These are phyloP conservation scores for Euphonia xanthogaster DNA, from an alignment of 2,797 vertebrate species.

Conservation along the genomic window DNA sequence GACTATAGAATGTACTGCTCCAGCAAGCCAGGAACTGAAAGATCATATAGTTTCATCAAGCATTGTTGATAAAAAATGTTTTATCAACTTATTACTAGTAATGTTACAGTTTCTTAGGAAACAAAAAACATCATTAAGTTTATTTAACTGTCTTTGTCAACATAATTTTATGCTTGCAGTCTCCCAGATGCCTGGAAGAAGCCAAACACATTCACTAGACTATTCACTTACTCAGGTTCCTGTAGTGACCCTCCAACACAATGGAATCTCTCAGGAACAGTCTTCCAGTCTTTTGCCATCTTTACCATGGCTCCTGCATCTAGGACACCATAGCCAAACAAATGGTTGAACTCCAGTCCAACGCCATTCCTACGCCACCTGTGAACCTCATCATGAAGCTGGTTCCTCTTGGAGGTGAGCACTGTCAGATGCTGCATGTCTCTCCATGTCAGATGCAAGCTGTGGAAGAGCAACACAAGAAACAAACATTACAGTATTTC, in stretches of 20 bases:
- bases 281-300: slow-evolving; percentile 97
- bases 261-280: slow-evolving; percentile 96
- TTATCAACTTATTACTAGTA: not conserved
- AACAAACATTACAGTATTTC: not conserved
- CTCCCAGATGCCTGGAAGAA: not conserved
- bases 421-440: slow-evolving; percentile 98
- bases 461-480: slow-evolving; percentile 39
- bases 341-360: slow-evolving; percentile 98
- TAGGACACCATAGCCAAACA: slow-evolving; percentile 97
- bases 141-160: not conserved
- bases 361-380: slow-evolving; percentile 96
- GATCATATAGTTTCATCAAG: not conserved
- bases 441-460: slow-evolving; percentile 91
- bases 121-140: not conserved
- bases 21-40: not conserved
- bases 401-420: slow-evolving; percentile 97
- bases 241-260: slow-evolving; percentile 94
- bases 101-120: not conserved
- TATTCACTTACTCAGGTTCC: slow-evolving; percentile 86
- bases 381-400: slow-evolving; percentile 97
- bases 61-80: not conserved
- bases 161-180: rapidly evolving
- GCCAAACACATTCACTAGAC: not conserved
- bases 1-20: not conserved
- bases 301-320: slow-evolving; percentile 98